Percentiles rank a stretch among this genome's conserved stretches.
These are phyloP conservation scores for Cryptomyrus ogoouensis DNA, from an alignment of 2,113 vertebrate genomes.

Conservation along the genomic window DNA sequence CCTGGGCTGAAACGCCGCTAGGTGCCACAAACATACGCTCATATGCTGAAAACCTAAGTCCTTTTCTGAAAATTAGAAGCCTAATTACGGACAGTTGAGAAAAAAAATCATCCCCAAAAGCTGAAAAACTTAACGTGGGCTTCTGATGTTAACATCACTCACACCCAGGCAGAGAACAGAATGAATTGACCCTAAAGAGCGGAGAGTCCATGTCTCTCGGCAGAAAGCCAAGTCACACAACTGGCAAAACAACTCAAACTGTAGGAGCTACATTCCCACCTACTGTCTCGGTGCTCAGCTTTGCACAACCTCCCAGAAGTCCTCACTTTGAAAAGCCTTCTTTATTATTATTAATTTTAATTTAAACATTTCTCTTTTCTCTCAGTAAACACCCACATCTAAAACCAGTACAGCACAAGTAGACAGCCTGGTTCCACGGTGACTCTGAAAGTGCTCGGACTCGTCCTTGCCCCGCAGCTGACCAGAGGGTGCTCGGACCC, in stretches of 20 bases:
- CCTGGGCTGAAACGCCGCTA: slow-evolving; percentile 63
- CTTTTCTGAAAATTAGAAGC: not conserved
- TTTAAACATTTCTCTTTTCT: slow-evolving; percentile 9
- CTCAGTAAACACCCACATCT: slow-evolving; percentile 35
- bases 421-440: slow-evolving; percentile 22
- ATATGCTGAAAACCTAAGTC: slow-evolving; percentile 39
- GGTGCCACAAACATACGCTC: slow-evolving; percentile 56
- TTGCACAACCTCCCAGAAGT: slow-evolving; percentile 39
- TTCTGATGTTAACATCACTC: slow-evolving; percentile 54
- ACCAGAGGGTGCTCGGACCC: slow-evolving; percentile 11
- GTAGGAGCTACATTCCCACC: slow-evolving; percentile 53
- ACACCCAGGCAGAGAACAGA: slow-evolving; percentile 44
- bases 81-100: slow-evolving; percentile 31
- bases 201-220: slow-evolving; percentile 49
- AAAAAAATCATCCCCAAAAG: slow-evolving; percentile 42
- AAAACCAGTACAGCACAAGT: slow-evolving; percentile 40
- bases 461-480: slow-evolving; percentile 24
- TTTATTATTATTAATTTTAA: not conserved
- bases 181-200: slow-evolving; percentile 39
- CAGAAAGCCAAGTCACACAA: slow-evolving; percentile 37
- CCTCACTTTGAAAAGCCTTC: slow-evolving; percentile 34
- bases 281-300: slow-evolving; percentile 54
- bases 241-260: slow-evolving; percentile 33
- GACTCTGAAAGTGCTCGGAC: not conserved
- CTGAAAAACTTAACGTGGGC: slow-evolving; percentile 36